phyloP scores from a whole-genome alignment of 2,888 invertebrate genomes.

The Cremastobaeus sp. region DNA sequence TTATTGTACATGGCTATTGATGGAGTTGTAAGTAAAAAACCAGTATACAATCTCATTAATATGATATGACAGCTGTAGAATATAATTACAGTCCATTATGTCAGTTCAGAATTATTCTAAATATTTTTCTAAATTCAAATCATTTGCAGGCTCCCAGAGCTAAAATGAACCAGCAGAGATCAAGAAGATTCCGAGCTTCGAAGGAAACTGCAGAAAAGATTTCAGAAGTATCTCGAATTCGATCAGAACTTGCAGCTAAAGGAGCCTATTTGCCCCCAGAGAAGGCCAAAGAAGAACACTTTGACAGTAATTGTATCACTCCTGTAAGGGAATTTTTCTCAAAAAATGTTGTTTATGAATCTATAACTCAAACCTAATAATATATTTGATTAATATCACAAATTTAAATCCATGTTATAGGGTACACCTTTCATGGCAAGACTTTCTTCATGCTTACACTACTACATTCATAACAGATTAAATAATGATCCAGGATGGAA shows the following conservation, averaged over 20 bases:
- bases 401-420: slow-evolving; percentile 68
- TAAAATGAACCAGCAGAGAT: slow-evolving; percentile 99
- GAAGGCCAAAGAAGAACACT: slow-evolving; percentile 94
- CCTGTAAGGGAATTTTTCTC: slow-evolving; percentile 84
- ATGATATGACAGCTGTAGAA: too few species aligned
- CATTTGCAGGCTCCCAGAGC: slow-evolving; percentile 91
- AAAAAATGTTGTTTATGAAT: background rate
- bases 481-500: slow-evolving; percentile 98
- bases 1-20: slow-evolving; percentile 99
- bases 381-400: background rate
- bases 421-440: slow-evolving; percentile 99
- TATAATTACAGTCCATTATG: too few species aligned
- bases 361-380: too few species aligned
- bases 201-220: slow-evolving; percentile 96
- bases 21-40: slow-evolving; percentile 87
- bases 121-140: background rate
- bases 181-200: slow-evolving; percentile 96
- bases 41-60: too few species aligned
- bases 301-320: slow-evolving; percentile 99
- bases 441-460: slow-evolving; percentile 90
- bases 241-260: slow-evolving; percentile 85
- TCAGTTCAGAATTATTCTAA: background rate
- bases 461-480: slow-evolving; percentile 92
- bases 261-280: slow-evolving; percentile 90
- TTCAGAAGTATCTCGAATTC: slow-evolving; percentile 88